phyloP scores from a whole-genome alignment of 2,888 invertebrate genomes.

The Malacosoma neustria region DNA sequence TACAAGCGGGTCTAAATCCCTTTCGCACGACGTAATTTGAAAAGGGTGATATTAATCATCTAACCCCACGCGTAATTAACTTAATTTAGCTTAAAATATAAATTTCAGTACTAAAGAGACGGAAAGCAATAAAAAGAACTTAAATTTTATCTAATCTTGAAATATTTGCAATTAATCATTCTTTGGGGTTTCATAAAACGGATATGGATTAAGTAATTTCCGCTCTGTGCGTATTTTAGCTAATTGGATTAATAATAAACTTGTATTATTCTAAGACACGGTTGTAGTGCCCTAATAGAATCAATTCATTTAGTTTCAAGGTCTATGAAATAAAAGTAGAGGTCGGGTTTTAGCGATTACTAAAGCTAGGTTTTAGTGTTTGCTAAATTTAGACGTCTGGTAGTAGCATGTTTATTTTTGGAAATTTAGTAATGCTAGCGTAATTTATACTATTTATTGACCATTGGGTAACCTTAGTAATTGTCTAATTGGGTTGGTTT shows the following conservation, averaged over 20 bases:
- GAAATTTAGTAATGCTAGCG: too few relatives aligned
- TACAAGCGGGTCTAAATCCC: constrained; percentile 41
- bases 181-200: background rate
- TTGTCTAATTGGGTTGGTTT: too few relatives aligned
- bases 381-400: too few relatives aligned
- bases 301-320: background rate
- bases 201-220: background rate
- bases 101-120: constrained; percentile 17
- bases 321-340: background rate
- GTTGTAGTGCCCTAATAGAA: background rate
- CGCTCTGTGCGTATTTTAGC: constrained; percentile 7
- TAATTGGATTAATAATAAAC: background rate
- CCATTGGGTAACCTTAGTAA: too few relatives aligned
- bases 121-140: constrained; percentile 24
- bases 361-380: too few relatives aligned
- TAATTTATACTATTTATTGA: too few relatives aligned
- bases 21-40: constrained; percentile 46
- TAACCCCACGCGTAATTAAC: constrained; percentile 48
- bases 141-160: constrained; percentile 24
- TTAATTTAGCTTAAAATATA: constrained; percentile 33
- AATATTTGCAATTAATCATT: constrained; percentile 18
- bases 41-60: constrained; percentile 51
- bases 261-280: background rate
- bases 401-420: too few relatives aligned
- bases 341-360: too few relatives aligned